Evolutionary conservation across 1,140 invertebrate genomes (phyloP), one percentile per base, ranked within the genome.

Genomic region (Physella acuta): DNA sequence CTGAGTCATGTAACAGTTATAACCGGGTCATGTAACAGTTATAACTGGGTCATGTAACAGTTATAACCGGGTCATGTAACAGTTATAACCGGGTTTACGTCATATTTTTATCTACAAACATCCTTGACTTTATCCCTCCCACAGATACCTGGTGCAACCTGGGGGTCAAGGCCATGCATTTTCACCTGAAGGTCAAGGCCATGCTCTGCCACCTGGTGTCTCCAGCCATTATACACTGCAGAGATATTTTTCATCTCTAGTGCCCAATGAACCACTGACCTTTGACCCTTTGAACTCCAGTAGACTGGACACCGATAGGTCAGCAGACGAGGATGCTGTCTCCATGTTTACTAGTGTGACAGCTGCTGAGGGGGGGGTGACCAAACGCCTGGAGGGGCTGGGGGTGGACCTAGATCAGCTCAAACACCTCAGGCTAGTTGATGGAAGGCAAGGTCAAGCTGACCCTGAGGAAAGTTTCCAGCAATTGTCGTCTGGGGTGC

Each of bases 361-460:
- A 28, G 76, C 75, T 17, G 72, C 73, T 60, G 28, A 75, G 1
- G 74, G 75, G n/a, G 81, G 80, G 49, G 56, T 82, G 17, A 82
- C 81, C 53, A 75, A 78, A 4, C 73, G 79, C 60, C 69, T 81
- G 24, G 65, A 79, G 37, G 67, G 77, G 17, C 66, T 82, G 20
- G 78, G 78, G 2, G 74, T 82, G 20, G 80, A 74, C 51, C 55
- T 66, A 20, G 33, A 52, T 28, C 26, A 70, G 1, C 34, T 69
- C 14, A 53, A 58, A 36, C 61, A 60, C 31, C 61, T 69, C 28
- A 65, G 31, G 44, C 31, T 66, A 26, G 58, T 72, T 33, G 26
- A 17, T 55, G 28, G 8, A 51, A 70, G 55, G 52, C 17, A 26
- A 31, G 62, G 61, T 2, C 68, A 72, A 14, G 26, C n/a, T 30